Evolutionary conservation across 2,797 vertebrate genomes (phyloP).

Genomic region (Lophura swinhoii): DNA sequence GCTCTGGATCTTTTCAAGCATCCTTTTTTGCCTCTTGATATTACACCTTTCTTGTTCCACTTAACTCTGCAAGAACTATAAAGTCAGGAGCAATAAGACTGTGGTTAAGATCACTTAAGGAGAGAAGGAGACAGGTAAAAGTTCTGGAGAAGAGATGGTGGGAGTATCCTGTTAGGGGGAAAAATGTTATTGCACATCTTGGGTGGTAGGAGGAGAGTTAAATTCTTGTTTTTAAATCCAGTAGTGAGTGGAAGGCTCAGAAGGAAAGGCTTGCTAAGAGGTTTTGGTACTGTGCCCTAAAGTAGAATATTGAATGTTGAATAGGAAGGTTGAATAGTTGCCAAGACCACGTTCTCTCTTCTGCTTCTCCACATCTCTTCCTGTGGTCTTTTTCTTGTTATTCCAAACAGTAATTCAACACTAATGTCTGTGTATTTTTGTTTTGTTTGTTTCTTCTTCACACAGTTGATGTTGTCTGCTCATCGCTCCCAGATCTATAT

Average conservation of each 20-base stretch:
- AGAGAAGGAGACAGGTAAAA: neutral
- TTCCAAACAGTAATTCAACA: neutral
- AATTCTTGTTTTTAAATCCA: neutral
- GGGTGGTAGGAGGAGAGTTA: neutral
- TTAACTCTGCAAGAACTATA: neutral
- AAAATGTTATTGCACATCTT: neutral
- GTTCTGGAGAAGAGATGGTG: neutral
- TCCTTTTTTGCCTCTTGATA: neutral
- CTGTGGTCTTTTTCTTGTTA: neutral
- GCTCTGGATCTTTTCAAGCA: neutral
- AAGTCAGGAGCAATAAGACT: neutral
- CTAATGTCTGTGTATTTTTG: rapidly evolving
- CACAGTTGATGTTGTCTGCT: conserved; percentile 88
- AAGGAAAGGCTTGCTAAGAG: neutral
- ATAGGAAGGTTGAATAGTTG: neutral
- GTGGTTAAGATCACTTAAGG: neutral
- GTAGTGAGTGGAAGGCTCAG: neutral
- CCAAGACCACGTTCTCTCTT: neutral
- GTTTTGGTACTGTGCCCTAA: neutral
- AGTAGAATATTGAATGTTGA: neutral
- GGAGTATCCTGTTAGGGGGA: neutral
- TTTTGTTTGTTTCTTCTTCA: neutral
- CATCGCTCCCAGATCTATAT: conserved; percentile 90
- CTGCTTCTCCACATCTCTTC: neutral
- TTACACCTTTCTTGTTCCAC: neutral